Conservation (phyloP, 37 sponge, comb jelly and placozoan genomes). For the Bolinopsis microptera region DNA sequence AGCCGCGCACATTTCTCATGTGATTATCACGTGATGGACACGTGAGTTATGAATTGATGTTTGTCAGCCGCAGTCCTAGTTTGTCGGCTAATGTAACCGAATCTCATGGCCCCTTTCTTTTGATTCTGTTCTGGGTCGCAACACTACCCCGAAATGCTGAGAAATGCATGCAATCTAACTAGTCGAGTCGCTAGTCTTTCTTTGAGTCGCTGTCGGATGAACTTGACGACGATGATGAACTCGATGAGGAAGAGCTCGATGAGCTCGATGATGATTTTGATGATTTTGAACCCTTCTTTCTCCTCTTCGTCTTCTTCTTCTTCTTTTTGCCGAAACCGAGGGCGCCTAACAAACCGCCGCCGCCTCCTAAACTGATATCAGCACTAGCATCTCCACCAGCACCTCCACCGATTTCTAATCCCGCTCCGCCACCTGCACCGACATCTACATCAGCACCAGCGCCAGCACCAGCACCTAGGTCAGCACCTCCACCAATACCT, state of each 20-base stretch:
- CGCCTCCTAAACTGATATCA: not conserved
- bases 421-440: not conserved
- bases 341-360: not conserved
- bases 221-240: not conserved
- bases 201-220: not conserved
- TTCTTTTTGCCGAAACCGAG: slow-evolving; percentile 15
- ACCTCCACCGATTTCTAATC: not conserved
- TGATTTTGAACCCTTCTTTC: not conserved
- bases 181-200: not conserved
- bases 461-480: slow-evolving; percentile 31
- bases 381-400: slow-evolving; percentile 3
- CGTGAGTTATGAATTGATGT: not conserved
- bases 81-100: not conserved
- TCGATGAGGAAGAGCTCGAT: not conserved
- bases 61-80: not conserved
- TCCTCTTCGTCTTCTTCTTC: slow-evolving; percentile 22
- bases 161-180: not conserved
- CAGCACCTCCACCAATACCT: slow-evolving; percentile 25
- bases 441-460: not conserved
- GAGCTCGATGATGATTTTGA: not conserved
- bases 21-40: too few species aligned
- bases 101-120: not conserved
- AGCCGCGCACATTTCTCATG: too few species aligned
- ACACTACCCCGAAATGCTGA: not conserved
- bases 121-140: not conserved